Evolutionary conservation across 2,113 vertebrate genomes (phyloP).

Genomic region (Labeo catla): DNA sequence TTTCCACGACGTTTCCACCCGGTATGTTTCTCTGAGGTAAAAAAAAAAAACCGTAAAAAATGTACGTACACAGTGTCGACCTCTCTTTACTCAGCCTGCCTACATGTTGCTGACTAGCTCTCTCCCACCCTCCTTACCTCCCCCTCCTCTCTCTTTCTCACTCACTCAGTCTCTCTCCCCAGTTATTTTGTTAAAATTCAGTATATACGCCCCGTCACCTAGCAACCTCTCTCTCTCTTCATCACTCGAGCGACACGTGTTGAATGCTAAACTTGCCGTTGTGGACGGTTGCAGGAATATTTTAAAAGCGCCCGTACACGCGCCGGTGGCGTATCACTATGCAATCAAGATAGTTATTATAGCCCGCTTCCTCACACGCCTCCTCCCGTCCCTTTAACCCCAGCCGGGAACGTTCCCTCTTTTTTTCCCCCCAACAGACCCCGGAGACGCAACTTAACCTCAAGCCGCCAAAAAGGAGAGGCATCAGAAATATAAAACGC

Average conservation of each 20-base stretch:
- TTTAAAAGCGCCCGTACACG: conserved; percentile 32
- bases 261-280: conserved; percentile 78
- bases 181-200: conserved; percentile 80
- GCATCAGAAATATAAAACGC: neutral
- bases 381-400: conserved; percentile 24
- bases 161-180: conserved; percentile 57
- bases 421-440: neutral
- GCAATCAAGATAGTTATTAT: conserved; percentile 55
- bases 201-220: conserved; percentile 82
- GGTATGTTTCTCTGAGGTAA: conserved; percentile 31
- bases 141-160: conserved; percentile 55
- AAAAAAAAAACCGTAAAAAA: conserved; percentile 32
- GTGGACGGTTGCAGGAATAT: conserved; percentile 51
- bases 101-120: conserved; percentile 78
- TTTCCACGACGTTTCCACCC: conserved; percentile 58
- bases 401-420: neutral
- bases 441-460: conserved; percentile 13
- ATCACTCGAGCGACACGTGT: conserved; percentile 79
- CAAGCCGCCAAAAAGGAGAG: neutral
- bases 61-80: conserved; percentile 65
- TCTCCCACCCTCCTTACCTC: conserved; percentile 46
- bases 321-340: conserved; percentile 46
- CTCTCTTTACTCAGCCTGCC: conserved; percentile 71
- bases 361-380: conserved; percentile 1
- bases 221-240: conserved; percentile 74